A percentile compares a stretch with the other conserved stretches of the same genome.
Evolutionary conservation across 2,797 vertebrate species (phyloP).

Genomic region (Cetoscarus ocellatus): DNA sequence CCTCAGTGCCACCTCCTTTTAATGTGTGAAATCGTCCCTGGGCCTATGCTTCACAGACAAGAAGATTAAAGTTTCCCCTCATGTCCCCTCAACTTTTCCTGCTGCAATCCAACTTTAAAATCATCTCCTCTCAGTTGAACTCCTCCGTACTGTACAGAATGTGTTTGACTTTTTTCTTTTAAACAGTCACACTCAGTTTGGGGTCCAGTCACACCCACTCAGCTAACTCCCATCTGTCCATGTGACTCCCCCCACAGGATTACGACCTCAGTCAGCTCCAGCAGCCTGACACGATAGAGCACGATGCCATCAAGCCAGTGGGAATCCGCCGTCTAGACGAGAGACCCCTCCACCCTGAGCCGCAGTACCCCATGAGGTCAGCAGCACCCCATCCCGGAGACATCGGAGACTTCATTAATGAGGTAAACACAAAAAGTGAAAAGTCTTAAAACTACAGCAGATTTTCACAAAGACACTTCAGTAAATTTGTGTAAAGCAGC

Average conservation of each 20-base stretch:
- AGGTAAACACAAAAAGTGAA: constrained; percentile 82
- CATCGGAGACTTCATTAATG: constrained; percentile 99
- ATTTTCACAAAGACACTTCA: too few relatives aligned
- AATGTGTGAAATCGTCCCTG: constrained; percentile 74
- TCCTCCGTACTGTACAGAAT: constrained; percentile 23
- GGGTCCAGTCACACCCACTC: constrained; percentile 36
- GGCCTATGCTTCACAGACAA: constrained; percentile 73
- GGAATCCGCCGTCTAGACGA: constrained; percentile 96
- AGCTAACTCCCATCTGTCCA: constrained; percentile 64
- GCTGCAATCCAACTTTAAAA: constrained; percentile 54
- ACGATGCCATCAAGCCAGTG: constrained; percentile 93
- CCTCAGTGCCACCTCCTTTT: constrained; percentile 49
- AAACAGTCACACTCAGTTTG: constrained; percentile 41
- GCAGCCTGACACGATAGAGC: constrained; percentile 95
- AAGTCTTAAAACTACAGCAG: constrained; percentile 7
- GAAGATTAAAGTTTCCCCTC: constrained; percentile 74
- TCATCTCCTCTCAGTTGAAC: constrained; percentile 52
- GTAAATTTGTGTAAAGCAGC: too few relatives aligned
- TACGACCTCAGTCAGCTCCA: constrained; percentile 99
- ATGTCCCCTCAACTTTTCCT: constrained; percentile 47
- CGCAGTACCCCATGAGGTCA: constrained; percentile 96
- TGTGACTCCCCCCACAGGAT: constrained; percentile 84
- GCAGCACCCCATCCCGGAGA: constrained; percentile 97
- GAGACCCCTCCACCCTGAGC: constrained; percentile 96
- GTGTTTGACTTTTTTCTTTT: constrained; percentile 40